Conservation (phyloP, 2,888 invertebrate genomes). For the Thera britannica region DNA sequence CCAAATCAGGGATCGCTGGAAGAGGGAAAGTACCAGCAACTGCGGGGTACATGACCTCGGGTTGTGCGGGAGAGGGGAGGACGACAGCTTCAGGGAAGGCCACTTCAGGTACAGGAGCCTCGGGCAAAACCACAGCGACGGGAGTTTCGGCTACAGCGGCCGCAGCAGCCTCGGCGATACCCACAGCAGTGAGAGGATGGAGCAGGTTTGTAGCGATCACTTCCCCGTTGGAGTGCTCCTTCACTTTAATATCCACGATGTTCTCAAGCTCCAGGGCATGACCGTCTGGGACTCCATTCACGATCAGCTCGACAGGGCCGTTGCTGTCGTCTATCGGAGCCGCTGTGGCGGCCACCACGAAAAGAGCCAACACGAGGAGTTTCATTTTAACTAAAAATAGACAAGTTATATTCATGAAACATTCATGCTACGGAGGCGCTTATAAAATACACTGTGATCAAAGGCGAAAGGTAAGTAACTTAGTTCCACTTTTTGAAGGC, state of each 20-base stretch:
- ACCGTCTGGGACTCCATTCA: conserved; percentile 65
- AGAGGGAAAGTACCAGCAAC: conserved; percentile 32
- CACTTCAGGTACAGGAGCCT: conserved; percentile 8
- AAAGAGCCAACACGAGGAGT: conserved; percentile 59
- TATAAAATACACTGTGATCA: neutral
- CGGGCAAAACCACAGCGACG: conserved; percentile 23
- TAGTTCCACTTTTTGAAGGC: no score
- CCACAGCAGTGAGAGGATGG: conserved; percentile 61
- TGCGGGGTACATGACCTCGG: conserved; percentile 30
- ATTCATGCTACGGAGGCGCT: neutral
- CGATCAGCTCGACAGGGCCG: conserved; percentile 61
- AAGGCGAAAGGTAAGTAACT: neutral
- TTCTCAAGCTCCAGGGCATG: conserved; percentile 59
- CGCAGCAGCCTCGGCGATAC: conserved; percentile 59
- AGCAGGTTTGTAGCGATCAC: conserved; percentile 56
- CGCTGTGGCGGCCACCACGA: conserved; percentile 61
- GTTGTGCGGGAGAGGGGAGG: conserved; percentile 4
- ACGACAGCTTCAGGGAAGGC: conserved; percentile 7
- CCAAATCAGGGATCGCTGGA: conserved; percentile 11
- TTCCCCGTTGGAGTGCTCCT: conserved; percentile 56
- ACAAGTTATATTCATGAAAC: conserved; percentile 5
- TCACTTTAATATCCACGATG: conserved; percentile 59
- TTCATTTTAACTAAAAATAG: conserved; percentile 63
- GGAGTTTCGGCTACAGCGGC: conserved; percentile 40
- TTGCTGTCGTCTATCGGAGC: conserved; percentile 53